Percentiles rank a stretch among this genome's conserved stretches.
Evolutionary conservation across 2,888 invertebrate genomes (phyloP).

Genomic region (Luperina nickerlii): DNA sequence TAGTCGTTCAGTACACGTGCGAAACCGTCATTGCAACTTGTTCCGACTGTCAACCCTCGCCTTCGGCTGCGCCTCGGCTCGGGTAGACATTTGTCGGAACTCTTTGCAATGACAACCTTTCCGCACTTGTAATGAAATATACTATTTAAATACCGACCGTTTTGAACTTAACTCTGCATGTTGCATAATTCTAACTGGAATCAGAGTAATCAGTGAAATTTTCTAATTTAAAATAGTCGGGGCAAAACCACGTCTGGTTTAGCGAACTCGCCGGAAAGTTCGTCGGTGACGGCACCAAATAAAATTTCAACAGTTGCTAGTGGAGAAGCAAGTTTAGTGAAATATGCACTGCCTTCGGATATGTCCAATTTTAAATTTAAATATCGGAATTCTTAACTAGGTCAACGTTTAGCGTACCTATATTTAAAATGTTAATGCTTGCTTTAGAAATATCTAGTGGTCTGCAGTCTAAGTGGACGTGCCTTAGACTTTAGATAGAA

Average conservation of each 20-base stretch:
- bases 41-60: no score
- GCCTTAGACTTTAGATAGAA: constrained; percentile 21
- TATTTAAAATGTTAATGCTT: constrained; percentile 36
- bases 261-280: constrained; percentile 69
- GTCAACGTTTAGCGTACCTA: constrained; percentile 43
- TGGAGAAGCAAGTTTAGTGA: constrained; percentile 65
- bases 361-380: constrained; percentile 75
- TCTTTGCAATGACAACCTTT: no score
- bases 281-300: constrained; percentile 69
- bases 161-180: background rate
- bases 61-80: no score
- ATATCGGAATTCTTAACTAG: constrained; percentile 65
- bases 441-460: constrained; percentile 24
- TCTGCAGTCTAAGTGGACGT: constrained; percentile 22
- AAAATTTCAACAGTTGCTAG: constrained; percentile 74
- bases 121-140: no score
- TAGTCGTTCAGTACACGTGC: no score
- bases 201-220: constrained; percentile 66
- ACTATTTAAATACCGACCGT: background rate
- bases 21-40: no score
- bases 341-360: constrained; percentile 69
- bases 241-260: constrained; percentile 63
- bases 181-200: constrained; percentile 60
- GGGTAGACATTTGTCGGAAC: no score
- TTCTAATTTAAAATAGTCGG: constrained; percentile 75